Percentiles rank a stretch among this genome's conserved stretches.
phyloP scores from a whole-genome alignment of 2,888 invertebrate genomes.

The Yponomeuta evonymella region DNA sequence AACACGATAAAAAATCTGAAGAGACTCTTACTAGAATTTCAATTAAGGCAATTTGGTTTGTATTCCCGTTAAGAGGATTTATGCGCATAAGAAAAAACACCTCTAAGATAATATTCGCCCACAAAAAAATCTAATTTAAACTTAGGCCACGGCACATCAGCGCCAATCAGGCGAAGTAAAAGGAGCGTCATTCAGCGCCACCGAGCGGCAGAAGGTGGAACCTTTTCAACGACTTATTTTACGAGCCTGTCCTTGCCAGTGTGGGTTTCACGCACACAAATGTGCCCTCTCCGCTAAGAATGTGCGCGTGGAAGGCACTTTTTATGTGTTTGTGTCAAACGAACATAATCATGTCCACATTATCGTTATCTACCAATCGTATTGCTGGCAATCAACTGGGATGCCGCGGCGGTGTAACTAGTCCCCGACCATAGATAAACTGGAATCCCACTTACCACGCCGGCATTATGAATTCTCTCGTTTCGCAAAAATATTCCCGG shows the following conservation, averaged over 20 bases:
- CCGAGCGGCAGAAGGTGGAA: constrained; percentile 70
- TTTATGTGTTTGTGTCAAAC: constrained; percentile 47
- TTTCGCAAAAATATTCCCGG: background rate
- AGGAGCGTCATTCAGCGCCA: constrained; percentile 57
- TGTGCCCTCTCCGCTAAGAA: constrained; percentile 38
- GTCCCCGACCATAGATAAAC: background rate
- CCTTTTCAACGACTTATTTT: constrained; percentile 65
- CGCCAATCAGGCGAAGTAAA: constrained; percentile 46
- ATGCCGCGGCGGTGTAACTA: background rate
- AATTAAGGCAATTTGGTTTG: background rate
- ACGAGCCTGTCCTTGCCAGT: constrained; percentile 43
- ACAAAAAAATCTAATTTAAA: constrained; percentile 54
- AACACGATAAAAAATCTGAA: background rate
- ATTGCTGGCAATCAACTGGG: constrained; percentile 45
- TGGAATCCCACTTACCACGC: background rate
- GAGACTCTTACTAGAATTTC: background rate
- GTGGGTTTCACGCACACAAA: constrained; percentile 65
- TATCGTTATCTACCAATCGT: constrained; percentile 63
- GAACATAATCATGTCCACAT: constrained; percentile 28
- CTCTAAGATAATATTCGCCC: constrained; percentile 23
- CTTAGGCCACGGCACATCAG: constrained; percentile 47
- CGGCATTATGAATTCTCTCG: background rate
- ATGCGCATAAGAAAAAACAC: constrained; percentile 19
- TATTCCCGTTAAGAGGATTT: background rate
- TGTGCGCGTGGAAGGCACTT: constrained; percentile 53